Evolutionary conservation across 2,888 invertebrate genomes (phyloP).

Genomic region (Caenorhabditis afra): DNA sequence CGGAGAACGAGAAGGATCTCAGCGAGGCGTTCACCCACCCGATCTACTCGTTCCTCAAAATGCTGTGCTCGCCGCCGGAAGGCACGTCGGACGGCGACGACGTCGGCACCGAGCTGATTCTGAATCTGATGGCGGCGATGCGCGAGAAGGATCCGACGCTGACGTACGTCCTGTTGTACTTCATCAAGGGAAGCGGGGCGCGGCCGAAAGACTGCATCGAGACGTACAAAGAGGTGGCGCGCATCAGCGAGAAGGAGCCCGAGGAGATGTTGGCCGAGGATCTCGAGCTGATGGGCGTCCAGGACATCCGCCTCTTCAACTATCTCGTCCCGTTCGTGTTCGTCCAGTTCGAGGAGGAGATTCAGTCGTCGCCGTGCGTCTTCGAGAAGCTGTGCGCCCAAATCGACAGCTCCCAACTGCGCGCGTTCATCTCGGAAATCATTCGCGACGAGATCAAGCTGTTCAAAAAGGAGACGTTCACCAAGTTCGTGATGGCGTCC

Average conservation of each 20-base stretch:
- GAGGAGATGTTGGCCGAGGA: conserved; percentile 86
- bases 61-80: conserved; percentile 27
- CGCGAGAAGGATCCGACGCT: conserved; percentile 65
- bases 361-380: conserved; percentile 81
- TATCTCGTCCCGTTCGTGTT: conserved; percentile 95
- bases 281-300: conserved; percentile 84
- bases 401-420: conserved; percentile 90
- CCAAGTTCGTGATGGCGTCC: conserved; percentile 84
- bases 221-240: conserved; percentile 87
- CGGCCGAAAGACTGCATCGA: conserved; percentile 86
- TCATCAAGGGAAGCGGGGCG: conserved; percentile 58
- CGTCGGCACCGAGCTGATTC: conserved; percentile 41
- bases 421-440: conserved; percentile 90
- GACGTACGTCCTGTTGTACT: conserved; percentile 67
- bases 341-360: conserved; percentile 83
- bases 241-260: conserved; percentile 82
- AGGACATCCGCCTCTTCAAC: conserved; percentile 49
- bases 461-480: conserved; percentile 83
- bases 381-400: conserved; percentile 92
- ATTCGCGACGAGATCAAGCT: conserved; percentile 86
- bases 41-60: conserved; percentile 37
- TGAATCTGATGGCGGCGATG: conserved; percentile 70
- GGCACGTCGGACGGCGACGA: conserved; percentile 22
- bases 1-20: conserved; percentile 44
- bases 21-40: conserved; percentile 55